Conservation (phyloP, 2,888 invertebrate genomes). For the Ferrisia virgata region DNA sequence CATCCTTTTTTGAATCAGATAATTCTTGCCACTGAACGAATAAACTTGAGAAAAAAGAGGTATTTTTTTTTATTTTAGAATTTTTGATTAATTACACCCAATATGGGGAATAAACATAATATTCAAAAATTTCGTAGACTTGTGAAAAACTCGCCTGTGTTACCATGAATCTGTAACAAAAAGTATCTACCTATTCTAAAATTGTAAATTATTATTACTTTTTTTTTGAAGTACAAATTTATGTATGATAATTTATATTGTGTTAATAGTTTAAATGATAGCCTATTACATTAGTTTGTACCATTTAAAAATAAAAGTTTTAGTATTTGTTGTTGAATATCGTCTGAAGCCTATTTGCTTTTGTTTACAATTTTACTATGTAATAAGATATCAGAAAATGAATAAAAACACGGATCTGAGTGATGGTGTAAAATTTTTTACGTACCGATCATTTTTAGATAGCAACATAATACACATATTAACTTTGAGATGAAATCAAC, state of each 20-base stretch:
- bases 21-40: not conserved
- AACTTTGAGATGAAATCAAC: constrained; percentile 8
- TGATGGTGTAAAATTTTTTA: not conserved
- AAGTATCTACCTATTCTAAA: not conserved
- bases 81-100: not conserved
- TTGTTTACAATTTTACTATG: not conserved
- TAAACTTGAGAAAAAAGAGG: not conserved
- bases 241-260: not conserved
- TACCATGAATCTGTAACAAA: not conserved
- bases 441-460: not conserved
- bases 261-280: not conserved
- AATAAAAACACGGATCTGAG: not conserved
- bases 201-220: not conserved
- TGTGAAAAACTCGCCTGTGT: not conserved
- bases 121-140: not conserved
- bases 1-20: not conserved
- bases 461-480: not conserved
- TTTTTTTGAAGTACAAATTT: too few species aligned
- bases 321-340: not conserved
- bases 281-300: not conserved
- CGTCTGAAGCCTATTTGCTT: too few species aligned
- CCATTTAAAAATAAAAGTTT: not conserved
- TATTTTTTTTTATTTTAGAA: not conserved
- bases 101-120: not conserved
- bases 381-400: not conserved